These are phyloP conservation scores for Myopa testacea DNA, from an alignment of 2,888 invertebrate species.

Conservation along the genomic window DNA sequence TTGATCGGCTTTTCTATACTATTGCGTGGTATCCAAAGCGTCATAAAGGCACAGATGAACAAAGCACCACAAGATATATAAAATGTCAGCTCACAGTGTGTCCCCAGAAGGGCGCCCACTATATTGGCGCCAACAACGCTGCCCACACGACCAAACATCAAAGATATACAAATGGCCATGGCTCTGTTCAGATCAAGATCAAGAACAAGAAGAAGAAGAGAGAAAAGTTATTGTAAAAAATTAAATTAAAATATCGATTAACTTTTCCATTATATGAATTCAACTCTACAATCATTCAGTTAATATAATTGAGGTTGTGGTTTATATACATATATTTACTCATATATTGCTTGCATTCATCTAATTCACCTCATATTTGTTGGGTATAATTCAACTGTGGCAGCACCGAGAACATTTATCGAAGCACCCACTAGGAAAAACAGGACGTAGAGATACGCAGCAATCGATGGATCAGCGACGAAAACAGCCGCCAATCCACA, in stretches of 20 bases:
- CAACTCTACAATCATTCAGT: too few relatives aligned
- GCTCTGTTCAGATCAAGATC: conserved; percentile 58
- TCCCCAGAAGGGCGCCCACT: conserved; percentile 67
- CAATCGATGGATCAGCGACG: conserved; percentile 52
- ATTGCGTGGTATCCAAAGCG: conserved; percentile 53
- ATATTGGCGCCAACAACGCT: conserved; percentile 70
- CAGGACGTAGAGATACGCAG: conserved; percentile 57
- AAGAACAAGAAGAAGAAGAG: conserved; percentile 37
- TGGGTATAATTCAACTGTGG: conserved; percentile 63
- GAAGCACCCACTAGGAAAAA: conserved; percentile 55
- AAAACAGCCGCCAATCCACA: conserved; percentile 54
- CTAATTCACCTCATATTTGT: conserved; percentile 59
- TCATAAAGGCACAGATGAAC: conserved; percentile 54
- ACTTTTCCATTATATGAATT: too few relatives aligned
- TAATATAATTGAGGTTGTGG: too few relatives aligned
- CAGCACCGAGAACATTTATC: conserved; percentile 59
- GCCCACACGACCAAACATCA: conserved; percentile 71
- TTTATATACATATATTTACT: too few relatives aligned
- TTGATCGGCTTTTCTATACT: conserved; percentile 17
- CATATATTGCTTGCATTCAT: background rate
- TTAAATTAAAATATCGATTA: too few relatives aligned
- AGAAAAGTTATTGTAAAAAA: background rate
- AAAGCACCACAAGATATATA: conserved; percentile 53
- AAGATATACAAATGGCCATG: conserved; percentile 70
- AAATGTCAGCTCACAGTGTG: conserved; percentile 69